These are phyloP conservation scores for Puma concolor DNA, from an alignment of 2,113 vertebrate genomes.

Conservation along the genomic window DNA sequence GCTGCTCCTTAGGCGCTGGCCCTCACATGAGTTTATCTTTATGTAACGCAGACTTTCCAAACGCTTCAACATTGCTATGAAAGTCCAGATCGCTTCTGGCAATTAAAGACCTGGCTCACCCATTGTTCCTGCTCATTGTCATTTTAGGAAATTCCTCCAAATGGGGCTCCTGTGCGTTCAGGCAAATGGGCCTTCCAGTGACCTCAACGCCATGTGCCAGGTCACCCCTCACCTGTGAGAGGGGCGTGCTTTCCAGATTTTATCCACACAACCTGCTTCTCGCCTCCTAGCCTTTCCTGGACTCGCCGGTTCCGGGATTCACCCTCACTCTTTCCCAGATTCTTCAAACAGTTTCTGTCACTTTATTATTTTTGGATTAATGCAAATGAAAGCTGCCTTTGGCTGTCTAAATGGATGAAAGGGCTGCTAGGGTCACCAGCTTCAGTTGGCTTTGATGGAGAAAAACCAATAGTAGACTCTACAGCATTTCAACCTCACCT, in stretches of 20 bases:
- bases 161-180: slow-evolving; percentile 67
- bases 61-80: slow-evolving; percentile 74
- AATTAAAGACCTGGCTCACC: slow-evolving; percentile 78
- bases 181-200: slow-evolving; percentile 8
- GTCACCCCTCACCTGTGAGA: slow-evolving; percentile 67
- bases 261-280: slow-evolving; percentile 37
- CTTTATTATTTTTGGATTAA: not conserved
- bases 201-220: slow-evolving; percentile 74
- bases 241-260: slow-evolving; percentile 55
- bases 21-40: slow-evolving; percentile 74
- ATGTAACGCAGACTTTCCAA: slow-evolving; percentile 74
- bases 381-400: not conserved
- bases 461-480: not conserved
- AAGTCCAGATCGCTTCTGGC: slow-evolving; percentile 84
- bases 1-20: slow-evolving; percentile 53
- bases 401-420: not conserved
- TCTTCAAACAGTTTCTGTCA: not conserved
- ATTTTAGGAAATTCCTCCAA: slow-evolving; percentile 83
- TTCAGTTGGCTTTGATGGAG: not conserved
- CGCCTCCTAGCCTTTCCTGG: not conserved
- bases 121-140: slow-evolving; percentile 82
- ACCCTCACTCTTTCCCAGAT: not conserved
- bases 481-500: not conserved
- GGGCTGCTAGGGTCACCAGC: not conserved
- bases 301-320: not conserved